Conservation (phyloP, 2,797 vertebrate species). For the Melanogrammus aeglefinus region DNA sequence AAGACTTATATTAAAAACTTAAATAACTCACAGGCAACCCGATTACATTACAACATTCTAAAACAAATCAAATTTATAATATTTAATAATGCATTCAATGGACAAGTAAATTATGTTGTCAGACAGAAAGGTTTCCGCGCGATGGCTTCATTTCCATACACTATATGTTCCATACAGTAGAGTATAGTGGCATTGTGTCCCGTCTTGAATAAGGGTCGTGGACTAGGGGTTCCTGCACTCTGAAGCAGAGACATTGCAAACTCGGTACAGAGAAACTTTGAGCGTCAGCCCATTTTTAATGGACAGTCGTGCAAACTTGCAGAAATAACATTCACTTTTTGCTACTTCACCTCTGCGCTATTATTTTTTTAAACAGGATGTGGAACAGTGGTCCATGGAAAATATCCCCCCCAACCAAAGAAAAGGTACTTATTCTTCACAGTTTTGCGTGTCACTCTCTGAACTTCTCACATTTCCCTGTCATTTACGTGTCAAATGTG, state of each 20-base stretch:
- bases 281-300: slow-evolving; percentile 34
- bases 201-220: neutral
- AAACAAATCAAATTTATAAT: too few species aligned
- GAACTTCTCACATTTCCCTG: slow-evolving; percentile 50
- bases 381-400: slow-evolving; percentile 45
- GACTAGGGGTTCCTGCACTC: neutral
- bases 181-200: neutral
- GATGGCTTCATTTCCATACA: too few species aligned
- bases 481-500: slow-evolving; percentile 22
- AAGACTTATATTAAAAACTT: too few species aligned
- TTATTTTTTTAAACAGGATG: slow-evolving; percentile 60
- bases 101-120: too few species aligned
- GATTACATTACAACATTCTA: neutral
- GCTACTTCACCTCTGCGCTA: slow-evolving; percentile 48
- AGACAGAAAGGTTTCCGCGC: too few species aligned
- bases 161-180: neutral
- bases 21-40: too few species aligned
- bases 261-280: neutral
- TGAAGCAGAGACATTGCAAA: slow-evolving; percentile 1
- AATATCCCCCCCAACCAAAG: neutral
- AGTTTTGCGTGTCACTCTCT: slow-evolving; percentile 31
- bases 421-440: slow-evolving; percentile 13
- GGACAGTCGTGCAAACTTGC: slow-evolving; percentile 22
- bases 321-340: slow-evolving; percentile 30
- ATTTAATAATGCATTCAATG: too few species aligned